These are phyloP conservation scores for Colletes gigas DNA, from an alignment of 1,140 invertebrate genomes.

Conservation along the genomic window DNA sequence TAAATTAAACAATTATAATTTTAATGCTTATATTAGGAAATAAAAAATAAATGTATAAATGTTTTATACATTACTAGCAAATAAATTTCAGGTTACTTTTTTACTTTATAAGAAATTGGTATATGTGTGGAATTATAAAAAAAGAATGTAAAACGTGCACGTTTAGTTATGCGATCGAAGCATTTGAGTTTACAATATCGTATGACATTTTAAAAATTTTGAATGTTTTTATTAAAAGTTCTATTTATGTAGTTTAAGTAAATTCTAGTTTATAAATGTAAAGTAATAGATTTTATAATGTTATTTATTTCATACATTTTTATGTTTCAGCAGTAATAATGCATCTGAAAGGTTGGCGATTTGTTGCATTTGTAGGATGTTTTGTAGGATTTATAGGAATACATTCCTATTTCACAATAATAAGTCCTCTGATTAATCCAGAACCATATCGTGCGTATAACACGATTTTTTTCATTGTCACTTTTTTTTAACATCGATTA, in stretches of 20 bases:
- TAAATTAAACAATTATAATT: background rate
- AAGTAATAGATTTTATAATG: background rate
- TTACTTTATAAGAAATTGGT: background rate
- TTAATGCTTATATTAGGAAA: background rate
- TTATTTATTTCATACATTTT: background rate
- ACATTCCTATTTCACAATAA: conserved; percentile 84
- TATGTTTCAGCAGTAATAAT: background rate
- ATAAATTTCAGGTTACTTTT: conserved; percentile 1
- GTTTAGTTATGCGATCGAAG: too few species aligned
- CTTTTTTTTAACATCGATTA: conserved; percentile 12
- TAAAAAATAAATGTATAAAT: background rate
- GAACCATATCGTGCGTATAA: conserved; percentile 83
- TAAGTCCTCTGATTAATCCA: conserved; percentile 85
- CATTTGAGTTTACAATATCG: too few species aligned
- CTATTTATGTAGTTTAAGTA: too few species aligned
- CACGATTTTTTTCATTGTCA: conserved; percentile 8
- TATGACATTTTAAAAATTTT: too few species aligned
- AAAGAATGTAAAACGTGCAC: too few species aligned
- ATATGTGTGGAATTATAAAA: too few species aligned
- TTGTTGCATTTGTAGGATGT: conserved; percentile 82
- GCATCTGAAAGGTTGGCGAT: conserved; percentile 83
- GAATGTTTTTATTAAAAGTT: too few species aligned
- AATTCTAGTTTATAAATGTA: too few species aligned
- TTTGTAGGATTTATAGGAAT: conserved; percentile 82
- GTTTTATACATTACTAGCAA: background rate